Evolutionary conservation across 92 coral and sea anemone species (phyloP), one percentile per base, ranked within the genome.

Genomic region (Blastomussa wellsi): DNA sequence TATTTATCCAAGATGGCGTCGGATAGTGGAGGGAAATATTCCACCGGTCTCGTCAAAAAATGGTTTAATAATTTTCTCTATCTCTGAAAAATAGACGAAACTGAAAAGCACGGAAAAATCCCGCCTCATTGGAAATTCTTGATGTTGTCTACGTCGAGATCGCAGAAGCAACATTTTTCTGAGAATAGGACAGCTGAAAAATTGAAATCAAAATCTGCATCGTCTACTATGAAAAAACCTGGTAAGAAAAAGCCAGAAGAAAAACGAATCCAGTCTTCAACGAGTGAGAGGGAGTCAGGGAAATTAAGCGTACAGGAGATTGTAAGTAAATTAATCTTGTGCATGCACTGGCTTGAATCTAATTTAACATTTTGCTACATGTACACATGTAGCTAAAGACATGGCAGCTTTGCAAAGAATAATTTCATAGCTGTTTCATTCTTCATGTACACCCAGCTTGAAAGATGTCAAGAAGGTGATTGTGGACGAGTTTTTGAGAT

Each of bases 401-500:
- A 44, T 44, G 49, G 49, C 49, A 44, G 7, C 49, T 44, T 44
- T 44, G 49, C 49, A 44, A 44, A 44, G 11, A 3, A 44, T 3
- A 44, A 3, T 44, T 3, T 62, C 4, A 26, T 62, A 28, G 68
- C 13, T 60, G 32, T 12, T 62, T 62, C 68, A 20, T 26, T 62
- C 68, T n/a, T 81, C 35, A 17, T 72, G 33, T 8, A 60, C 67
- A 48, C 10, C 39, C 86, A 93, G 98, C 93, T 94, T 67, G 93
- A 92, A 32, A 84, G 79, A 48, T 92, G 94, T 77, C 91, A 91
- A 55, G 98, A 96, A 73, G 87, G 51, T 49, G 94, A 87, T 71
- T 84, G 80, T 49, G 85, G 87, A 28, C 83, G 92, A 37, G 99
- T 96, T 28, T 94, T 91, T 91, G 99, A 96, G 62, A 87, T 96